Percentiles rank a stretch among this genome's conserved stretches.
Evolutionary conservation across 2,888 invertebrate species (phyloP).

Genomic region (Drosophila ochracea): DNA sequence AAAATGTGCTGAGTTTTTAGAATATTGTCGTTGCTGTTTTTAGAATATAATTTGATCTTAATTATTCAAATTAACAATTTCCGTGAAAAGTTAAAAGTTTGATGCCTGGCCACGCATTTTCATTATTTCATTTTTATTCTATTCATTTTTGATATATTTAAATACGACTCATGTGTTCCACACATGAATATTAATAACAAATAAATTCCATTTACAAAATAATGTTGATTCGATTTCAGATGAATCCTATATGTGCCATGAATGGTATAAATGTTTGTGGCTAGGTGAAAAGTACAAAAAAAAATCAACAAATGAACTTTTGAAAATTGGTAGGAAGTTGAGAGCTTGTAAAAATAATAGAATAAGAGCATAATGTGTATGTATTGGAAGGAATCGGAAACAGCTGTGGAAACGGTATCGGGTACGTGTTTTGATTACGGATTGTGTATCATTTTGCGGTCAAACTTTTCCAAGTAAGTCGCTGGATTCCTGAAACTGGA

Average conservation of each 20-base stretch:
- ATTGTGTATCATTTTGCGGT: slow-evolving; percentile 31
- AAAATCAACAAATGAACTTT: slow-evolving; percentile 25
- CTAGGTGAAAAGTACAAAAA: slow-evolving; percentile 31
- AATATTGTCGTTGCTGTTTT: slow-evolving; percentile 35
- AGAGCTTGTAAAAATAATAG: slow-evolving; percentile 17
- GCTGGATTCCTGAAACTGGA: slow-evolving; percentile 17
- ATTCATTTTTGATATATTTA: slow-evolving; percentile 31
- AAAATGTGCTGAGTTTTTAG: slow-evolving; percentile 37
- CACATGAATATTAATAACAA: slow-evolving; percentile 46
- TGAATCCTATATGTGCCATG: slow-evolving; percentile 54
- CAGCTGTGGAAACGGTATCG: slow-evolving; percentile 44
- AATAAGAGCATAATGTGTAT: slow-evolving; percentile 40
- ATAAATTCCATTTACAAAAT: slow-evolving; percentile 34
- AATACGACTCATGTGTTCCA: slow-evolving; percentile 36
- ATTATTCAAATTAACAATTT: slow-evolving; percentile 52
- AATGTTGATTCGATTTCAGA: slow-evolving; percentile 36
- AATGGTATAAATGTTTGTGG: slow-evolving; percentile 38
- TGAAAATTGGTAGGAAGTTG: slow-evolving; percentile 30
- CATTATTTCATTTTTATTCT: slow-evolving; percentile 37
- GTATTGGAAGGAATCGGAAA: slow-evolving; percentile 53
- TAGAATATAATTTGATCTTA: slow-evolving; percentile 30
- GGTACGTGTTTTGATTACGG: slow-evolving; percentile 38
- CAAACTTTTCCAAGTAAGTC: slow-evolving; percentile 3
- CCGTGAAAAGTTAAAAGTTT: slow-evolving; percentile 60
- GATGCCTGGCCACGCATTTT: slow-evolving; percentile 86